Percentiles rank a stretch among this genome's conserved stretches.
These are phyloP conservation scores for Callosobruchus maculatus DNA, from an alignment of 2,888 invertebrate species.

Conservation along the genomic window DNA sequence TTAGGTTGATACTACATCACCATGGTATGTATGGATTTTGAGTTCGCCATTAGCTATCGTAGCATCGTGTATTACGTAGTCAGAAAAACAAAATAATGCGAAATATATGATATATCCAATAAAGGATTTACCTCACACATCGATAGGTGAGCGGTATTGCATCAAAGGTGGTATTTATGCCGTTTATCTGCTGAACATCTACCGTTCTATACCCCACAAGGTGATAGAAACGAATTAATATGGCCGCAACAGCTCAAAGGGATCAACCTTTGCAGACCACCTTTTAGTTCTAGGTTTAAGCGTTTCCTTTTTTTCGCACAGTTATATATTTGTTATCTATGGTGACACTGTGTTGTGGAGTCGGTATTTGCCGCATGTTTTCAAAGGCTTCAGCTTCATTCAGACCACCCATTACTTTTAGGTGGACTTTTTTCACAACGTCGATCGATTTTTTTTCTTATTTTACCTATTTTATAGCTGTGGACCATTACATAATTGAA, in stretches of 20 bases:
- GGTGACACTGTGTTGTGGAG: too few relatives aligned
- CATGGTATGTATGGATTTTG: background rate
- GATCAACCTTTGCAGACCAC: background rate
- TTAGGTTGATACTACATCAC: too few relatives aligned
- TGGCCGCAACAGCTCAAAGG: background rate
- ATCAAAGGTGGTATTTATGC: background rate
- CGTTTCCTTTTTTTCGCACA: background rate
- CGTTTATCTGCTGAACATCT: background rate
- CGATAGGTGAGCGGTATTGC: background rate
- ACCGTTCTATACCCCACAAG: background rate
- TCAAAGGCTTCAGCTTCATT: too few relatives aligned
- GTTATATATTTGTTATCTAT: background rate
- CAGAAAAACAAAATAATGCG: too few relatives aligned
- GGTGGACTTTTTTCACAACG: too few relatives aligned
- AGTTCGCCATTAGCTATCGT: too few relatives aligned
- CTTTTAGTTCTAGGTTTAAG: background rate
- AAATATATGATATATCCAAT: background rate
- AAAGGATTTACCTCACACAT: background rate
- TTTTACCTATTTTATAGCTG: too few relatives aligned
- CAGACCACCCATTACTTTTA: background rate
- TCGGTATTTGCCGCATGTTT: background rate
- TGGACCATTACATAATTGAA: too few relatives aligned
- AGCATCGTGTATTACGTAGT: too few relatives aligned
- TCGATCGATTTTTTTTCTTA: too few relatives aligned
- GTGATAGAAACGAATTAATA: background rate